phyloP scores from a whole-genome alignment of 23 tunicate species.

The Phallusia fumigata region DNA sequence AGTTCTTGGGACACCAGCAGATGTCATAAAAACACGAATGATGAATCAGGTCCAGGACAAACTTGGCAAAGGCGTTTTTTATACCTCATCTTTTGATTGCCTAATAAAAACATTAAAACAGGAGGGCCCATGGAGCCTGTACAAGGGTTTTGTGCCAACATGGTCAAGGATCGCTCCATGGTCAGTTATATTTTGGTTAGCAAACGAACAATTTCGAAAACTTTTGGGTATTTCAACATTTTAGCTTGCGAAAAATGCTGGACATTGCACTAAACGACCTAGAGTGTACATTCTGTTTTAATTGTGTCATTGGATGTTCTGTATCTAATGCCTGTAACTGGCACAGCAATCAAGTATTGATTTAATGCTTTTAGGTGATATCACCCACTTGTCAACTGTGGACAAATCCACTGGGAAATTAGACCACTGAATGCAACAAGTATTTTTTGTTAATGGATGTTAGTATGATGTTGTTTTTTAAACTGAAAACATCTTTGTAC shows the following conservation, averaged over 20 bases:
- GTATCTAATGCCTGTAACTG: no score
- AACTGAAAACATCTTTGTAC: no score
- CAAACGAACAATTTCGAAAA: constrained; percentile 73
- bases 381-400: no score
- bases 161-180: constrained; percentile 98
- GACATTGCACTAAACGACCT: no score
- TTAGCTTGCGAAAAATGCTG: neutral
- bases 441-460: no score
- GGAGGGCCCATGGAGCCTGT: constrained; percentile 89
- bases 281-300: no score
- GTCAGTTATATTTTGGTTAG: constrained; percentile 92
- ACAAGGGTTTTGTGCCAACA: constrained; percentile 94
- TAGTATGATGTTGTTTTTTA: no score
- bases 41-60: constrained; percentile 94
- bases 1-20: constrained; percentile 91
- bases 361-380: no score
- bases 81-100: constrained; percentile 79
- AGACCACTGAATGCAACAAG: no score
- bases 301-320: no score
- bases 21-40: constrained; percentile 94
- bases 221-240: constrained; percentile 50
- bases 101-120: constrained; percentile 61
- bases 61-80: constrained; percentile 74
- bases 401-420: no score
- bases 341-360: no score